Base-by-base conservation (phyloP, 2,888 invertebrate genomes). In the Antitype chi region DNA sequence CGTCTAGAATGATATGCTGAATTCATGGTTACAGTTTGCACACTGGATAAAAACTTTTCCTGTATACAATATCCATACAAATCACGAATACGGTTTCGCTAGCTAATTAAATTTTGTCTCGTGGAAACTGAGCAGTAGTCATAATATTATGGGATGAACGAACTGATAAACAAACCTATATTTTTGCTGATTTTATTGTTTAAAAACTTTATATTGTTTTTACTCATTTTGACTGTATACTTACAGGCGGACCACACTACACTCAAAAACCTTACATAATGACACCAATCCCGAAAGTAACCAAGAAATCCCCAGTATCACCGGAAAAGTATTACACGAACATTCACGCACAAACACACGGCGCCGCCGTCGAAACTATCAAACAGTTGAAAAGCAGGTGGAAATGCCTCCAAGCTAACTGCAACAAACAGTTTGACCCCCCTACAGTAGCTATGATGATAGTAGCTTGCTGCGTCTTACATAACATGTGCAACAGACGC, bases 391-490 rank as follows among this genome's bases (percentile, higher is more conserved):
- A 96, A 76, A 94, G 94, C 52, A 81, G 96, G 8, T 96, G 96
- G 96, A 96, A 96, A 89, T 96, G 96, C 59, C 91, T 96, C 0
- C 96, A 96, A 87, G 95, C 95, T 0, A 94, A 94, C 0, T 95
- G 95, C 81, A 96, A 96, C 85, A 95, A 95, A 60, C 96, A 95
- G 38, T 94, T 94, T n/a, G 96, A 96, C 43, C 95, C 96, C 0
- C 81, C 91, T 0, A 92, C 93, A 0, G 95, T 96, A 0, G 89
- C 93, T 0, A 94, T 93, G 93, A 94, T 96, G 72, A 93, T 95
- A 0, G 93, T 95, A 0, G 94, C 96, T 0, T 96, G 96, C 81
- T 96, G 96, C 47, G 90, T 96, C 0, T 86, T 96, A 0, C 94
- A 96, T 70, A 96, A 96, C 75, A 92, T 96, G 0, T 95, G 95